Base-by-base conservation (phyloP, 2,888 invertebrate genomes). In the Stenodema calcarata region DNA sequence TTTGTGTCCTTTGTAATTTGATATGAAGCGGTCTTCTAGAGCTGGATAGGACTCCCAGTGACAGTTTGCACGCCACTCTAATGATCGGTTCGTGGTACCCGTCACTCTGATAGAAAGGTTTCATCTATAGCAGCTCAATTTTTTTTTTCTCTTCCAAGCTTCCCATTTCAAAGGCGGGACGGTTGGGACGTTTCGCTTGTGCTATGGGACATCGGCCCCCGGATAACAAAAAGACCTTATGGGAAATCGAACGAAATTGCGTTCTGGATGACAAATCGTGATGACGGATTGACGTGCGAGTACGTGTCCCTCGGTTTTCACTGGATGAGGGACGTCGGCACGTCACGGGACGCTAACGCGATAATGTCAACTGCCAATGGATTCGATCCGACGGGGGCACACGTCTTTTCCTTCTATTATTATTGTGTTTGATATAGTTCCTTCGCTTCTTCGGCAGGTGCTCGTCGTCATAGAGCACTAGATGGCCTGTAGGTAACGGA, bases 281-380 rank as follows among this genome's bases (percentile, higher is more conserved):
- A 16, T 11, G 86, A 86, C 78, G 76, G 78, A 86, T 78, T 50
- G 54, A 86, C 54, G 75, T 42, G 73, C 28, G 42, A 75, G 78
- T 76, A 84, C 84, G 84, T 84, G 84, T 70, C 84, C 18, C 80
- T 62, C 6, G 28, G 82, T 82, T 35, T 35, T 11, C 69, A 18
- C 30, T 28, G 42, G 44, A 14, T 6, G 18, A 23, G 42, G 28
- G 70, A 28, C 30, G 27, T 84, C 27, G 14, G 44, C 80, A 28
- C 50, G 80, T 80, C 80, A 80, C 80, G 80, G 80, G 80, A 84
- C 73, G 30, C 73, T 84, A 84, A 84, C 84, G 73, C 84, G 84
- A 84, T 84, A 84, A 84, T 84, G 84, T 84, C 84, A 84, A 84
- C 84, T 84, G 28, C 84, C 70, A 84, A 73, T 73, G 84, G 84